Evolutionary conservation across 1,140 invertebrate genomes (phyloP).

Genomic region (Atopsyche davidsoni): DNA sequence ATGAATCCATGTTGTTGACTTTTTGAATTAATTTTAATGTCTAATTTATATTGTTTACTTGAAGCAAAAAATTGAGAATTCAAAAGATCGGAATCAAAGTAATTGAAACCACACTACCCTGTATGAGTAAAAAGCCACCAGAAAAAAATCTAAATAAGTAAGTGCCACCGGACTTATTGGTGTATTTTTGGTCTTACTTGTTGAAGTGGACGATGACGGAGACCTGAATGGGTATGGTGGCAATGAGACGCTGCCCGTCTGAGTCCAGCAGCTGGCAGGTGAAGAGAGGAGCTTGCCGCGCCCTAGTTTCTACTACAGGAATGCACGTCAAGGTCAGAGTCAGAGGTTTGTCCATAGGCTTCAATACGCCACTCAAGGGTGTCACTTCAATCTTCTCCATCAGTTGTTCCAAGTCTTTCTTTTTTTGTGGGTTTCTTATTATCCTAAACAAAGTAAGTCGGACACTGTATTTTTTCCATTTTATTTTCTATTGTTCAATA

Average conservation of each 20-base stretch:
- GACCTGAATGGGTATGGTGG: conserved; percentile 6
- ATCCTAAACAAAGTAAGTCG: too few species aligned
- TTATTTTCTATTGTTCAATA: conserved; percentile 1
- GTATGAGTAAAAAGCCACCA: too few species aligned
- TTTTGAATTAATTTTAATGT: neutral
- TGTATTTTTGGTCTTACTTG: neutral
- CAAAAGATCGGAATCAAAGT: neutral
- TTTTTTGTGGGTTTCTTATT: too few species aligned
- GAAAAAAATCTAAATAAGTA: neutral
- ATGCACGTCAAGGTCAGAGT: neutral
- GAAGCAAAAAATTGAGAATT: neutral
- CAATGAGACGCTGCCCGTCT: conserved; percentile 4
- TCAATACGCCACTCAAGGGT: conserved; percentile 1
- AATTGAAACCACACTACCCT: neutral
- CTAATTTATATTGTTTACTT: neutral
- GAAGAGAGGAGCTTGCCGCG: conserved; percentile 1
- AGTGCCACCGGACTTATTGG: neutral
- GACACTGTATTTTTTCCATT: neutral
- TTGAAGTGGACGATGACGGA: conserved; percentile 9
- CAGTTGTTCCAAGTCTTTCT: too few species aligned
- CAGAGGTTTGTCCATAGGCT: neutral
- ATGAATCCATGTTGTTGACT: neutral
- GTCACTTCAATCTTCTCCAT: too few species aligned
- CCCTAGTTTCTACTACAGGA: neutral
- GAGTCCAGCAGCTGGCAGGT: conserved; percentile 9